These are phyloP conservation scores for Vipera ursinii DNA, from an alignment of 2,797 vertebrate genomes.

Conservation along the genomic window DNA sequence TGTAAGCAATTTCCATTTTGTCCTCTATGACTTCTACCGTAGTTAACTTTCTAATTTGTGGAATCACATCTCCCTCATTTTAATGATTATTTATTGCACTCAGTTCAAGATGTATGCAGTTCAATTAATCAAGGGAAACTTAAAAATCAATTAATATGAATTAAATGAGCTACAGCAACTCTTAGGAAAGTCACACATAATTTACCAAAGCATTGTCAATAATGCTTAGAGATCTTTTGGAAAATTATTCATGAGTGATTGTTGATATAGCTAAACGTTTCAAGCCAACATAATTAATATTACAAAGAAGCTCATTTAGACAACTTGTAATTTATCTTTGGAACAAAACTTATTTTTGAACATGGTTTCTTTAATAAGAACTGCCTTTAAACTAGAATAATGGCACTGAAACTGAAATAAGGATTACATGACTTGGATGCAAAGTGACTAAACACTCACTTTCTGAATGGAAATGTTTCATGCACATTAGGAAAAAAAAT, in stretches of 20 bases:
- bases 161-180: slow-evolving; percentile 91
- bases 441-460: not conserved
- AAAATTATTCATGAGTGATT: slow-evolving; percentile 69
- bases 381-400: slow-evolving; percentile 45
- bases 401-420: slow-evolving; percentile 47
- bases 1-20: slow-evolving; percentile 65
- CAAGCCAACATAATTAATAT: slow-evolving; percentile 70
- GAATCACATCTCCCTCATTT: slow-evolving; percentile 77
- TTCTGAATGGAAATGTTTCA: not conserved
- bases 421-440: not conserved
- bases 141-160: slow-evolving; percentile 95
- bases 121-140: slow-evolving; percentile 88
- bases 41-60: slow-evolving; percentile 81
- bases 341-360: slow-evolving; percentile 60
- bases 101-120: slow-evolving; percentile 76
- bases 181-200: slow-evolving; percentile 88
- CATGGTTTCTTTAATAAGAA: slow-evolving; percentile 40
- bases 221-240: slow-evolving; percentile 67
- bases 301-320: slow-evolving; percentile 54
- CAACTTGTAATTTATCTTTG: slow-evolving; percentile 61
- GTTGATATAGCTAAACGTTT: slow-evolving; percentile 71
- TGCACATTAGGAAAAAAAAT: not conserved
- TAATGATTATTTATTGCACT: slow-evolving; percentile 87
- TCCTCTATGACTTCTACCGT: slow-evolving; percentile 77
- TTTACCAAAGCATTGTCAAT: slow-evolving; percentile 86